phyloP scores from a whole-genome alignment of 2,113 vertebrate species.

The Podilymbus podiceps region DNA sequence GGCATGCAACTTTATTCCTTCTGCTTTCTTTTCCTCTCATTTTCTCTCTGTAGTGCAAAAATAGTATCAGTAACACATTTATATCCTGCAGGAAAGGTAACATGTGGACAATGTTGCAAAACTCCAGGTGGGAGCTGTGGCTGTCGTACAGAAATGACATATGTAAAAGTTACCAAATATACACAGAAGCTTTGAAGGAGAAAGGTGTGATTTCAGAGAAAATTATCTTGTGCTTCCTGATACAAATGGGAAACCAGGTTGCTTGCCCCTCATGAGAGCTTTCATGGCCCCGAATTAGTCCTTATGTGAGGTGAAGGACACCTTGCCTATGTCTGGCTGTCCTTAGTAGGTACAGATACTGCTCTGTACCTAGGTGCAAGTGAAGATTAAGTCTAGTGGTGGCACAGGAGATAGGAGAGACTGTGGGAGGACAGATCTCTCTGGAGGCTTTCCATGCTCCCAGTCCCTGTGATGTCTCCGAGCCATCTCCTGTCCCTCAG shows the following conservation, averaged over 20 bases:
- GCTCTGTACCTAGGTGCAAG: constrained; percentile 10
- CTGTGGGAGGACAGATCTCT: not conserved
- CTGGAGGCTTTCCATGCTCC: not conserved
- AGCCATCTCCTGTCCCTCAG: not conserved
- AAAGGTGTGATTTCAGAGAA: constrained; percentile 78
- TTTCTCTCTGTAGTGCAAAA: constrained; percentile 70
- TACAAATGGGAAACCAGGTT: constrained; percentile 62
- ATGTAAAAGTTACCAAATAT: constrained; percentile 81
- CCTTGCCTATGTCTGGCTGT: not conserved
- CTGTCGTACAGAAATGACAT: constrained; percentile 81
- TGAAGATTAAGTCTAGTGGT: not conserved
- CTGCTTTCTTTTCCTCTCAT: constrained; percentile 46
- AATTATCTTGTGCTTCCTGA: constrained; percentile 66
- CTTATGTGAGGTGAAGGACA: not conserved
- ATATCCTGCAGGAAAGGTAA: constrained; percentile 76
- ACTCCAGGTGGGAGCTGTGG: constrained; percentile 82
- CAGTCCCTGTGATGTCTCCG: not conserved
- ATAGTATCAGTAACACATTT: constrained; percentile 78
- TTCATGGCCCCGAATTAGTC: not conserved
- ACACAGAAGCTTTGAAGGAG: constrained; percentile 78
- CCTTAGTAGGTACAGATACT: not conserved
- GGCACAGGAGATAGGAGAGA: not conserved
- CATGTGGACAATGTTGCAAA: constrained; percentile 81
- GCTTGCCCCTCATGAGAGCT: constrained; percentile 64
- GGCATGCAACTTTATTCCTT: constrained; percentile 64